Percentiles rank a stretch among this genome's conserved stretches.
Conservation (phyloP, 2,797 vertebrate genomes). For the Benthosema pterotum region DNA sequence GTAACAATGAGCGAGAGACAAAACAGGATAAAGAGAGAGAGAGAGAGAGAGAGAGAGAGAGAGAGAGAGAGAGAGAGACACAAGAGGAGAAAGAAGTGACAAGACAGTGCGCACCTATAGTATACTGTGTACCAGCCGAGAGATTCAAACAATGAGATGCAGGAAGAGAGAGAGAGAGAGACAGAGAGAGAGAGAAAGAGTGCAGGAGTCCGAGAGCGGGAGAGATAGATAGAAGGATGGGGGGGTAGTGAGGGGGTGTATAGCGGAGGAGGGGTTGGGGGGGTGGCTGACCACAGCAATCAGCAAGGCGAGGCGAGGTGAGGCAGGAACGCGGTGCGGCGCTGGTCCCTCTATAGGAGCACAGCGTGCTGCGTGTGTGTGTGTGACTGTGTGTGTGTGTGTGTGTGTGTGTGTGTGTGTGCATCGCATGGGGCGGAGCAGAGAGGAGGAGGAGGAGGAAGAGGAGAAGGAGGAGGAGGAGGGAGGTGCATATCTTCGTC, state of each 20-base stretch:
- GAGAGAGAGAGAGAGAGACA: too few species aligned
- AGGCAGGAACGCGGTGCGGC: slow-evolving; percentile 42
- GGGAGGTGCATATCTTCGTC: slow-evolving; percentile 40
- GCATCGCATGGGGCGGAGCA: too few species aligned
- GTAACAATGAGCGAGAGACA: slow-evolving; percentile 17
- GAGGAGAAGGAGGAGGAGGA: too few species aligned
- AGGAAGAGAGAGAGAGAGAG: slow-evolving; percentile 24
- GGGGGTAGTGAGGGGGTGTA: too few species aligned
- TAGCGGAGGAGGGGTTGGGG: slow-evolving; percentile 6
- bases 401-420: too few species aligned
- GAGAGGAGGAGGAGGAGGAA: too few species aligned
- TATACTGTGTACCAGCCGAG: too few species aligned
- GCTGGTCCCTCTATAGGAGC: slow-evolving; percentile 29
- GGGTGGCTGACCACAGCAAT: slow-evolving; percentile 44
- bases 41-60: slow-evolving; percentile 28
- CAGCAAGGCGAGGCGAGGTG: slow-evolving; percentile 46
- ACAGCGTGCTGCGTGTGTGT: slow-evolving; percentile 48
- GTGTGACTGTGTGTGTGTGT: too few species aligned
- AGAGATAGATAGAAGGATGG: too few species aligned
- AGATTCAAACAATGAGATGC: slow-evolving; percentile 32
- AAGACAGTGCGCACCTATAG: too few species aligned
- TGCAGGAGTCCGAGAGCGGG: too few species aligned
- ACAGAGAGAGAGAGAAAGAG: slow-evolving; percentile 7
- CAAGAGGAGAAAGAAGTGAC: too few species aligned
- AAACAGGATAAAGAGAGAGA: slow-evolving; percentile 29